Evolutionary conservation across 1,140 invertebrate genomes (phyloP).

Genomic region (Cotesia vestalis): DNA sequence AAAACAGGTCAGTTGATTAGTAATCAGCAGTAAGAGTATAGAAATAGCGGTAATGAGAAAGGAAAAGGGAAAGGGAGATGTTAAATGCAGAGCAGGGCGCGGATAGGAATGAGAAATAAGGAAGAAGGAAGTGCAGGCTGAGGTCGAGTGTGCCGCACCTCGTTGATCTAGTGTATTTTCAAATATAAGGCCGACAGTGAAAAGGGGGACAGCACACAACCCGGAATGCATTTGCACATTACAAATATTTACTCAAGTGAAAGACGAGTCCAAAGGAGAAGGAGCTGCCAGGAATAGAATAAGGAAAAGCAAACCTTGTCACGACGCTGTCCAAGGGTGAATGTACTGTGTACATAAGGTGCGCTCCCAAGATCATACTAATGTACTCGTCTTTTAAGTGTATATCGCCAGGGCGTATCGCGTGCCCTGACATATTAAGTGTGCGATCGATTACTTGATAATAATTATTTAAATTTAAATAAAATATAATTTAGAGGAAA

Average conservation of each 20-base stretch:
- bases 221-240: slow-evolving; percentile 40
- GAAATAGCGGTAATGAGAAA: neutral
- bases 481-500: neutral
- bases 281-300: neutral
- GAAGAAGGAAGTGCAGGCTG: slow-evolving; percentile 40
- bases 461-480: neutral
- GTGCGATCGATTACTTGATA: neutral
- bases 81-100: slow-evolving; percentile 11
- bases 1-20: slow-evolving; percentile 40
- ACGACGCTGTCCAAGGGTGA: neutral
- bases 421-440: slow-evolving; percentile 1
- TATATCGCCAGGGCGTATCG: neutral
- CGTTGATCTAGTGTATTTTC: slow-evolving; percentile 23
- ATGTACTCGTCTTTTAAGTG: neutral
- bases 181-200: neutral
- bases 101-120: neutral
- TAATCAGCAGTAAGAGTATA: slow-evolving; percentile 30
- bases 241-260: slow-evolving; percentile 42
- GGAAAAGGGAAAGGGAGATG: neutral
- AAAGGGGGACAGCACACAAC: slow-evolving; percentile 23
- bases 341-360: slow-evolving; percentile 18
- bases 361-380: slow-evolving; percentile 4
- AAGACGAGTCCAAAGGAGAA: slow-evolving; percentile 22
- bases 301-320: slow-evolving; percentile 26
- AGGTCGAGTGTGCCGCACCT: slow-evolving; percentile 27